A percentile compares a stretch with the other conserved stretches of the same genome.
phyloP scores from a whole-genome alignment of 2,888 invertebrate species.

The Heliconius cydno region DNA sequence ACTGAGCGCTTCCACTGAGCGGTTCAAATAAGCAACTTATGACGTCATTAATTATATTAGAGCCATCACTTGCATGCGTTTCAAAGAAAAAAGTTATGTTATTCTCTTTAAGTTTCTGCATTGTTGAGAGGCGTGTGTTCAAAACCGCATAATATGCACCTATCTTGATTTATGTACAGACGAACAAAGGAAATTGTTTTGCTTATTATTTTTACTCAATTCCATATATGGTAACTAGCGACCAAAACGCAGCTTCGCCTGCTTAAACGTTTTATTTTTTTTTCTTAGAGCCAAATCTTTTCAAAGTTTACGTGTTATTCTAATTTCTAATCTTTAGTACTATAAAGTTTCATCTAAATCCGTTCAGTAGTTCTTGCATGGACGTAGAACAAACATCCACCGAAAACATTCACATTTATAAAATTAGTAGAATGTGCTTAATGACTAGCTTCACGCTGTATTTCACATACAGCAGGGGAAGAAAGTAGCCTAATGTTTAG shows the following conservation, averaged over 20 bases:
- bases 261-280: too few species aligned
- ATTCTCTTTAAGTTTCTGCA: conserved; percentile 23
- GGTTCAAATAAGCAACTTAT: neutral
- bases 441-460: neutral
- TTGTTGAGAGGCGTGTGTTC: conserved; percentile 10
- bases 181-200: conserved; percentile 30
- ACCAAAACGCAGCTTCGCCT: too few species aligned
- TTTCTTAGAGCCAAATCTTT: too few species aligned
- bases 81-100: conserved; percentile 12
- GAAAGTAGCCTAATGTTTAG: too few species aligned
- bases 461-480: neutral
- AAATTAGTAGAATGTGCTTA: neutral
- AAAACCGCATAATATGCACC: conserved; percentile 26
- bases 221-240: neutral
- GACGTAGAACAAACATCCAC: too few species aligned
- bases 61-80: neutral
- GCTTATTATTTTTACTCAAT: conserved; percentile 1
- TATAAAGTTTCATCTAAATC: too few species aligned
- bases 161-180: conserved; percentile 27
- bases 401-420: too few species aligned
- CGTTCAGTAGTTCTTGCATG: too few species aligned
- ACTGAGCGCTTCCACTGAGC: neutral
- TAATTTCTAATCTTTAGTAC: too few species aligned
- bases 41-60: conserved; percentile 11
- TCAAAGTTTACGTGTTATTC: too few species aligned